These are phyloP conservation scores for Piaya cayana DNA, from an alignment of 2,113 vertebrate species.

Conservation along the genomic window DNA sequence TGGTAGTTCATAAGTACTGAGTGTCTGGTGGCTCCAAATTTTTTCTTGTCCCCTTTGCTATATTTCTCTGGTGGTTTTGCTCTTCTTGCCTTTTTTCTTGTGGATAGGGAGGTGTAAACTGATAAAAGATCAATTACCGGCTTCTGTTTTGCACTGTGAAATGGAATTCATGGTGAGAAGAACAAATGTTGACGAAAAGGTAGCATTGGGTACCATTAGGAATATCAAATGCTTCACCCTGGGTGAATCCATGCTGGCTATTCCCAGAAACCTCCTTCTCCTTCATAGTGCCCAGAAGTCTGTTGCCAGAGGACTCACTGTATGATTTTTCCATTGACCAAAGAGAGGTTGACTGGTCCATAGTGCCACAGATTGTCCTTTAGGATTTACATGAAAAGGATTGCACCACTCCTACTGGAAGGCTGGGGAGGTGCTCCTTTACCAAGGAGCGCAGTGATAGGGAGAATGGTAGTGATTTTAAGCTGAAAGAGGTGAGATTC, in stretches of 20 bases:
- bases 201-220: neutral
- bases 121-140: neutral
- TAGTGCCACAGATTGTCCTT: neutral
- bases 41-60: neutral
- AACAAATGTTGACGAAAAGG: neutral
- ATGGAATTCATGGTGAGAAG: neutral
- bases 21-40: neutral
- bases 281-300: neutral
- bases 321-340: neutral
- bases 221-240: neutral
- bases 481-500: no score
- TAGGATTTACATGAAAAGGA: neutral
- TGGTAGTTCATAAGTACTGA: neutral
- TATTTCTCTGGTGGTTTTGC: neutral
- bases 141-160: neutral
- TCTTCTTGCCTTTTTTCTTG: neutral
- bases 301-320: neutral
- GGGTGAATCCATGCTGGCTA: neutral
- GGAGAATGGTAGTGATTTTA: no score
- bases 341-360: neutral
- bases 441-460: no score
- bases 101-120: neutral
- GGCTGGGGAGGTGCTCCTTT: no score
- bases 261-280: neutral
- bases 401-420: no score